phyloP scores from a whole-genome alignment of 2,113 vertebrate species.

The Scortum barcoo region DNA sequence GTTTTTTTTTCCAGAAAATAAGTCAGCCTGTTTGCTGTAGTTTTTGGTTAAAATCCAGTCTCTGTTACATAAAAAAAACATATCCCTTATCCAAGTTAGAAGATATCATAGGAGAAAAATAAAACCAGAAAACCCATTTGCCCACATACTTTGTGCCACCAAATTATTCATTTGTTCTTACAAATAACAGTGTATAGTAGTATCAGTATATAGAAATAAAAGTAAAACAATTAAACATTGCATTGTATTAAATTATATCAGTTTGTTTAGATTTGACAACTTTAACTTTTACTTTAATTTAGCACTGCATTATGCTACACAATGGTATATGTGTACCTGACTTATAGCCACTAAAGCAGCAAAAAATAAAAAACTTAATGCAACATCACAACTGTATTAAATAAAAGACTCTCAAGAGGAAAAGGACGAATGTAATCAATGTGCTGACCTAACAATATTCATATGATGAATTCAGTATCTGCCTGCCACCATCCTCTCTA shows the following conservation, averaged over 20 bases:
- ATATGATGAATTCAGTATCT: background rate
- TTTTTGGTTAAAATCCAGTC: background rate
- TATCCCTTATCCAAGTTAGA: background rate
- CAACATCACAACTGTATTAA: background rate
- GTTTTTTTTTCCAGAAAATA: constrained; percentile 13
- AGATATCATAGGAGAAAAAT: background rate
- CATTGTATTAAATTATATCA: no score
- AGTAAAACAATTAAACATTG: no score
- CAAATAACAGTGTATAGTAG: no score
- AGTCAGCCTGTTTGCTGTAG: background rate
- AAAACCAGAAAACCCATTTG: background rate
- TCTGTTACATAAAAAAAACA: background rate
- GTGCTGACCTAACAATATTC: background rate
- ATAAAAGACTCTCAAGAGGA: background rate
- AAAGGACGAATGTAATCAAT: background rate
- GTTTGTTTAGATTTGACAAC: no score
- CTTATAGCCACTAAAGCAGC: background rate
- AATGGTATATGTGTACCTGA: background rate
- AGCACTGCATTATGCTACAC: background rate
- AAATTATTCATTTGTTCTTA: background rate
- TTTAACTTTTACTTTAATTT: background rate
- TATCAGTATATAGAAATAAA: no score
- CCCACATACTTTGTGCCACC: background rate
- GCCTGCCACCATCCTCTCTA: background rate
- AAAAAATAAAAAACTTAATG: background rate